phyloP scores from a whole-genome alignment of 2,888 invertebrate genomes.

The Parnassius smintheus region DNA sequence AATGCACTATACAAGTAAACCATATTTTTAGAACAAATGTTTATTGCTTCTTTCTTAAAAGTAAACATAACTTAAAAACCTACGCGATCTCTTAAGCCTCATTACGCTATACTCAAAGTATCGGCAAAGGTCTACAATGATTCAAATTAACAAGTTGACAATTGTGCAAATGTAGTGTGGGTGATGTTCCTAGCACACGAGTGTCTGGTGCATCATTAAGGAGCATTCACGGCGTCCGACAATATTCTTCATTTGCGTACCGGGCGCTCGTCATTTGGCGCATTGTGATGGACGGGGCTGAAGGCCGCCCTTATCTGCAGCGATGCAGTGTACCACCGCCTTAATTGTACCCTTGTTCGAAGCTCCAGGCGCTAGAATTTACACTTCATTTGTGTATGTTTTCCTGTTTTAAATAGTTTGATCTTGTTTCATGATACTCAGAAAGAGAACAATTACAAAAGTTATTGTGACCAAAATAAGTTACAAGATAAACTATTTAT shows the following conservation, averaged over 20 bases:
- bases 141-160: constrained; percentile 68
- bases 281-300: constrained; percentile 61
- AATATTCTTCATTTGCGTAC: constrained; percentile 81
- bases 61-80: constrained; percentile 16
- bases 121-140: constrained; percentile 51
- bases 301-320: constrained; percentile 59
- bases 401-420: constrained; percentile 7
- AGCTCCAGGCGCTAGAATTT: constrained; percentile 23
- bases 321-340: constrained; percentile 63
- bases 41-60: not conserved
- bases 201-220: constrained; percentile 70
- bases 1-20: too few relatives aligned
- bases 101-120: constrained; percentile 17
- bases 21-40: too few relatives aligned
- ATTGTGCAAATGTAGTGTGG: constrained; percentile 68
- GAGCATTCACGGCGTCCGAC: constrained; percentile 76
- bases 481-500: too few relatives aligned
- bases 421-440: constrained; percentile 1
- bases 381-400: constrained; percentile 27
- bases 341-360: constrained; percentile 77
- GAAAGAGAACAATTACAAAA: too few relatives aligned
- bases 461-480: too few relatives aligned
- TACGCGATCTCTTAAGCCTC: constrained; percentile 5
- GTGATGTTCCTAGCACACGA: constrained; percentile 55
- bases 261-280: constrained; percentile 73